These are phyloP conservation scores for Acrobasis consociella DNA, from an alignment of 2,888 invertebrate genomes.

Conservation along the genomic window DNA sequence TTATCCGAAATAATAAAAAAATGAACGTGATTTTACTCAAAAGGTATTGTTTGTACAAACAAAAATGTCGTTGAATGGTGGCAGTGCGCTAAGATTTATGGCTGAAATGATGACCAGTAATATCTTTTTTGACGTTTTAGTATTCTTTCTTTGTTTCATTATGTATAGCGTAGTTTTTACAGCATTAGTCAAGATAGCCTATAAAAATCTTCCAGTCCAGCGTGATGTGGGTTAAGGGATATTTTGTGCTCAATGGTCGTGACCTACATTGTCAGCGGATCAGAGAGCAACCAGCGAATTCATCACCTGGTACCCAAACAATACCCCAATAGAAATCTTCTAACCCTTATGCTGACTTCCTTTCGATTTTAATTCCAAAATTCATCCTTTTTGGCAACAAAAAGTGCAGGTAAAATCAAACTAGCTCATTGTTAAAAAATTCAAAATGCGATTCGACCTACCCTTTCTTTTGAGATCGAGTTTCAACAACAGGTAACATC, in stretches of 20 bases:
- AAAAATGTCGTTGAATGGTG: neutral
- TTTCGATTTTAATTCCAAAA: conserved; percentile 65
- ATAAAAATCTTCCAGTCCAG: conserved; percentile 24
- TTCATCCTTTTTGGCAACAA: conserved; percentile 62
- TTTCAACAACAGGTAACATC: conserved; percentile 80
- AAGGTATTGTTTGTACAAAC: neutral
- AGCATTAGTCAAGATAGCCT: neutral
- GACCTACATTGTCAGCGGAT: conserved; percentile 69
- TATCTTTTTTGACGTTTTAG: conserved; percentile 1
- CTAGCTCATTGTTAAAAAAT: conserved; percentile 56
- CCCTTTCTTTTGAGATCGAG: conserved; percentile 78
- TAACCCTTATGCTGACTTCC: conserved; percentile 77
- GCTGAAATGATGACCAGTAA: conserved; percentile 6
- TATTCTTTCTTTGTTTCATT: neutral
- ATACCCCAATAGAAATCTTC: conserved; percentile 56
- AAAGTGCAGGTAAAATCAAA: conserved; percentile 62
- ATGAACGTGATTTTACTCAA: neutral
- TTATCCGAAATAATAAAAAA: neutral
- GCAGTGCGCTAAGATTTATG: conserved; percentile 27
- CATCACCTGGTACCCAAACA: conserved; percentile 62
- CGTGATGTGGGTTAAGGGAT: conserved; percentile 41
- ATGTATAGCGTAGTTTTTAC: neutral
- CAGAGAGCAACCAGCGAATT: conserved; percentile 66
- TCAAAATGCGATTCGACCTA: conserved; percentile 64
- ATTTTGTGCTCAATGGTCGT: conserved; percentile 44